Percentiles rank a stretch among this genome's conserved stretches.
Conservation (phyloP, 1,140 invertebrate species). For the Drosophila neocordata region DNA sequence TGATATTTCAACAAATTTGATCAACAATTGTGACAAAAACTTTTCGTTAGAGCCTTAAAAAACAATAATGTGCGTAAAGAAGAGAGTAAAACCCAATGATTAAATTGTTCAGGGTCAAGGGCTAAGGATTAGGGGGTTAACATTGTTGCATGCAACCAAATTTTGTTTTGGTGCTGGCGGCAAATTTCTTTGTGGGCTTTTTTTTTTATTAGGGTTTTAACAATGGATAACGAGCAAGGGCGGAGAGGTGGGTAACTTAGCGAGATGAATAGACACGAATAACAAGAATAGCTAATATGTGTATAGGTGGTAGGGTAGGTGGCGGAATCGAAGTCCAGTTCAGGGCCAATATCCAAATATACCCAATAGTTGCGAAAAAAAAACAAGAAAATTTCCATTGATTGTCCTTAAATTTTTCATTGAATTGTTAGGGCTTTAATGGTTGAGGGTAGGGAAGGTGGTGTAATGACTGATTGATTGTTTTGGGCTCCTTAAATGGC, state of each 20-base stretch:
- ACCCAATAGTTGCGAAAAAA: background rate
- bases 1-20: too few relatives aligned
- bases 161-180: background rate
- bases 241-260: background rate
- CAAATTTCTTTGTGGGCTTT: background rate
- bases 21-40: too few relatives aligned
- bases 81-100: background rate
- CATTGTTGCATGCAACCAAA: conserved; percentile 6
- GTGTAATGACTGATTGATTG: background rate
- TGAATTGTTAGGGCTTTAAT: conserved; percentile 9
- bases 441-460: background rate
- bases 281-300: background rate
- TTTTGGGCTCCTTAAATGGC: background rate
- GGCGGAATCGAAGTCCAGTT: background rate
- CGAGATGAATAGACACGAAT: conserved; percentile 1
- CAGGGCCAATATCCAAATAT: background rate
- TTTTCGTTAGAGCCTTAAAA: too few relatives aligned
- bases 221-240: background rate
- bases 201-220: background rate
- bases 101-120: background rate
- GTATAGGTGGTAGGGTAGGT: background rate
- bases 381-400: background rate
- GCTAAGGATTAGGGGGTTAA: background rate
- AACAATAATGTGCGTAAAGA: background rate
- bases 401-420: conserved; percentile 8